phyloP scores from a whole-genome alignment of 2,888 invertebrate genomes.

The Allacma fusca region DNA sequence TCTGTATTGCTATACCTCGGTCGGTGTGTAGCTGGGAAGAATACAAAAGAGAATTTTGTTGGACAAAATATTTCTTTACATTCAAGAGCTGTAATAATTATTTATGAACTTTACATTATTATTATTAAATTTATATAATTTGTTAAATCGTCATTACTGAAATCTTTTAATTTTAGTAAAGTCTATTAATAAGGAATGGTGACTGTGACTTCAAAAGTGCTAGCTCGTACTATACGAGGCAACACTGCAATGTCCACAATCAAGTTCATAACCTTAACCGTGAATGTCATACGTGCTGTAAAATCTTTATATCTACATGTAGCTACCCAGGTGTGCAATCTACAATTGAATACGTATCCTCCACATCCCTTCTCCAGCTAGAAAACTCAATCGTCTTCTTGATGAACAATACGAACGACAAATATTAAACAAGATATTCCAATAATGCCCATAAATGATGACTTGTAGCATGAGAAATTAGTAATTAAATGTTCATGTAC shows the following conservation, averaged over 20 bases:
- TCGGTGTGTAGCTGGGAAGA: conserved; percentile 16
- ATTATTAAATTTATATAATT: not conserved
- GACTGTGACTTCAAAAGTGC: not conserved
- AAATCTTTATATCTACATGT: not conserved
- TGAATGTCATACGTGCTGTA: conserved; percentile 6
- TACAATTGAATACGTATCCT: not conserved
- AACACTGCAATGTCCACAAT: not conserved
- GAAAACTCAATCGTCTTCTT: not conserved
- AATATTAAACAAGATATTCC: conserved; percentile 1
- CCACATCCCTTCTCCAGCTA: conserved; percentile 1
- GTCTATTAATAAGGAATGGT: not conserved
- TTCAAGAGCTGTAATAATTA: conserved; percentile 24
- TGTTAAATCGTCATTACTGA: not conserved
- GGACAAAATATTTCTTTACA: conserved; percentile 12
- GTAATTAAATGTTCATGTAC: too few species aligned
- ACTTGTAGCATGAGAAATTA: too few species aligned
- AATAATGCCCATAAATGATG: too few species aligned
- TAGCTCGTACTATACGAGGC: not conserved
- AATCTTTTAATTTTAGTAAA: not conserved
- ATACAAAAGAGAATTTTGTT: conserved; percentile 5
- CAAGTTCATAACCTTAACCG: not conserved
- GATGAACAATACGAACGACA: conserved; percentile 16
- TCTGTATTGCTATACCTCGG: conserved; percentile 11
- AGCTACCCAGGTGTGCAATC: not conserved
- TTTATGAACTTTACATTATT: not conserved